Base-by-base conservation (phyloP, 2,113 vertebrate genomes). In the Pangasianodon gigas region DNA sequence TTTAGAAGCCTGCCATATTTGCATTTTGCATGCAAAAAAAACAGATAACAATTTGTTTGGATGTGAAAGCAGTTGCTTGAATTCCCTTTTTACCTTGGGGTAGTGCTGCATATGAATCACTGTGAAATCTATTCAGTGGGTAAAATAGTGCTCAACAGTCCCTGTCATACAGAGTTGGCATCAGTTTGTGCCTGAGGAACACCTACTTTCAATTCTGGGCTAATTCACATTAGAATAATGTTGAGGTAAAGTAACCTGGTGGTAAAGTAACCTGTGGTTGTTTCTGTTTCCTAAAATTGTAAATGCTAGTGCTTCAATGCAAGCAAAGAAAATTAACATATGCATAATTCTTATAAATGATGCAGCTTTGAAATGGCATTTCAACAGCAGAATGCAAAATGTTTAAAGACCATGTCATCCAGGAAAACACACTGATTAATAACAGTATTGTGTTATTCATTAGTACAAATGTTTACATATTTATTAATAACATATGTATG, bases 1-100 rank as follows among this genome's bases (percentile, higher is more conserved):
- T 87, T 89, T 87, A 85, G 86, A 29, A 89, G 87, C 37, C 58
- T 89, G 52, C 85, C 77, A 90, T 87, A 85, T 90, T 90, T 87
- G 80, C 84, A 92, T 90, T 90, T 80, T 87, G 84, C 24, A 80
- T 90, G 29, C n/a, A 77, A 26, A 71, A 71, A 87, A 65, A 87
- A 88, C 81, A 75, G 18, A 83, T 77, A 77, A 82, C 62, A n/a
- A 84, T 89, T 90, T 87, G 91, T 90, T 89, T 67, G 16, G 16
- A 89, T 89, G 83, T 89, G 84, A 90, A 87, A 87, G 44, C 74
- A 29, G 46, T 87, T 92, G 83, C 74, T 62, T 41, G 58, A 89
- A 86, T 90, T 85, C 79, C 87, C 48, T 46, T n/a, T 90, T 90
- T 87, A 92, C 87, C 52, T 84, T 87, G 58, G 87, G 86, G 62